Percentiles rank a stretch among this genome's conserved stretches.
phyloP scores from a whole-genome alignment of 2,113 vertebrate genomes.

The Nerophis ophidion region DNA sequence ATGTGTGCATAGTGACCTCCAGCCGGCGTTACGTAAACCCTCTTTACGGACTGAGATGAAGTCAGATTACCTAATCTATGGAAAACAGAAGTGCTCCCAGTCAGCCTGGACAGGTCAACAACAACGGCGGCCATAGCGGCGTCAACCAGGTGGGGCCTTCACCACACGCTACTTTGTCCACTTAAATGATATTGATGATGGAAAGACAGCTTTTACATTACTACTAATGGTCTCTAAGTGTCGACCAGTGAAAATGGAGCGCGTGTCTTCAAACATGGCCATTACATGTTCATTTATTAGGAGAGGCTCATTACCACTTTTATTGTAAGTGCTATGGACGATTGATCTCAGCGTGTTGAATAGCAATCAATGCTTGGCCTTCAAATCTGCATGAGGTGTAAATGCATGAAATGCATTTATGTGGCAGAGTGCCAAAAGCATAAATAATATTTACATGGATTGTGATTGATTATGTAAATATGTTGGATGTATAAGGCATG shows the following conservation, averaged over 20 bases:
- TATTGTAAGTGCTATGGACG: conserved; percentile 52
- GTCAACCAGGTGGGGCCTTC: conserved; percentile 19
- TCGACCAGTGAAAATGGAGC: conserved; percentile 36
- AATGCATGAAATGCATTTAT: conserved; percentile 31
- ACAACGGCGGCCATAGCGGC: conserved; percentile 15
- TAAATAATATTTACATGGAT: conserved; percentile 37
- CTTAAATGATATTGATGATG: conserved; percentile 65
- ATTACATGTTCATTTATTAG: conserved; percentile 45
- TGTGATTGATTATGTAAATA: conserved; percentile 48
- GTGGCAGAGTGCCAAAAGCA: conserved; percentile 11
- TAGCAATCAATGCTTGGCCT: conserved; percentile 55
- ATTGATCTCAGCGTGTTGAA: conserved; percentile 48
- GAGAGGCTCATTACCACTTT: conserved; percentile 46
- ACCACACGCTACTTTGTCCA: conserved; percentile 20
- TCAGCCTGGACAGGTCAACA: conserved; percentile 55
- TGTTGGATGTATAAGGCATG: conserved; percentile 38
- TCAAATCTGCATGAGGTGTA: conserved; percentile 16
- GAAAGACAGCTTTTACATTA: conserved; percentile 42
- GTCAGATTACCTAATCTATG: conserved; percentile 74
- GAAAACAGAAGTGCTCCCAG: conserved; percentile 75
- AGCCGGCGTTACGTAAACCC: conserved; percentile 63
- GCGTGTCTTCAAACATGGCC: conserved; percentile 30
- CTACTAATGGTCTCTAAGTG: conserved; percentile 68
- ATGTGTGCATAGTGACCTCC: conserved; percentile 59
- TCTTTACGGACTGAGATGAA: conserved; percentile 63